A percentile compares a stretch with the other conserved stretches of the same genome.
phyloP scores from a whole-genome alignment of 2,113 vertebrate genomes.

The Nibea albiflora region DNA sequence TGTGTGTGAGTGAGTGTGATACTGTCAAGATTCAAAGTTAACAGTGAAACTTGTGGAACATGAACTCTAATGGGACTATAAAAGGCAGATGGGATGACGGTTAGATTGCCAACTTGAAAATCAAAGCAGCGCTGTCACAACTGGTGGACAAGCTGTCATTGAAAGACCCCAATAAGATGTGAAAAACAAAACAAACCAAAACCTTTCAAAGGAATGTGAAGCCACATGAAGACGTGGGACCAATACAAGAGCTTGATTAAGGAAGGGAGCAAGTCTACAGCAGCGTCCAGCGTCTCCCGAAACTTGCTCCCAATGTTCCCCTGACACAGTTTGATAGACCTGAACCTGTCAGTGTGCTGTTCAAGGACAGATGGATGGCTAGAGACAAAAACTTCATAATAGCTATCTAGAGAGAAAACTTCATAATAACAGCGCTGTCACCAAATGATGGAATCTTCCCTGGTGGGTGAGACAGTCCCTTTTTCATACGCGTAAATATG shows the following conservation, averaged over 20 bases:
- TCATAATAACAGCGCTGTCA: slow-evolving; percentile 36
- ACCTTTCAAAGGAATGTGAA: background rate
- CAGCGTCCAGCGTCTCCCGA: background rate
- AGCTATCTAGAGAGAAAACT: slow-evolving; percentile 45
- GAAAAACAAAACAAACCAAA: slow-evolving; percentile 9
- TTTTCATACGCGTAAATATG: slow-evolving; percentile 24
- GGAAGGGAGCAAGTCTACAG: background rate
- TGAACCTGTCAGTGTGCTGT: slow-evolving; percentile 48
- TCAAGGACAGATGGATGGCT: slow-evolving; percentile 53
- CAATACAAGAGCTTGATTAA: slow-evolving; percentile 12
- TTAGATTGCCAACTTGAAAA: slow-evolving; percentile 47
- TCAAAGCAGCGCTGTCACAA: slow-evolving; percentile 37
- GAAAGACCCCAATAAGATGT: slow-evolving; percentile 35
- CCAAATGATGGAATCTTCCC: slow-evolving; percentile 42
- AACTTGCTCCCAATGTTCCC: slow-evolving; percentile 32
- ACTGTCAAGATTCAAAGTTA: slow-evolving; percentile 26
- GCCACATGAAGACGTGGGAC: background rate
- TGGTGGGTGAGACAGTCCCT: slow-evolving; percentile 3
- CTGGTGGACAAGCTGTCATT: slow-evolving; percentile 53
- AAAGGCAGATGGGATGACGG: slow-evolving; percentile 29
- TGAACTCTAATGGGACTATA: slow-evolving; percentile 42
- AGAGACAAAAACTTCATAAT: slow-evolving; percentile 42
- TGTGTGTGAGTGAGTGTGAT: background rate
- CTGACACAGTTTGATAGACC: slow-evolving; percentile 48
- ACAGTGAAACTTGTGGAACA: slow-evolving; percentile 6